Evolutionary conservation across 2,888 invertebrate species (phyloP), one percentile per base, ranked within the genome.

Genomic region (Micoletzkya japonica): DNA sequence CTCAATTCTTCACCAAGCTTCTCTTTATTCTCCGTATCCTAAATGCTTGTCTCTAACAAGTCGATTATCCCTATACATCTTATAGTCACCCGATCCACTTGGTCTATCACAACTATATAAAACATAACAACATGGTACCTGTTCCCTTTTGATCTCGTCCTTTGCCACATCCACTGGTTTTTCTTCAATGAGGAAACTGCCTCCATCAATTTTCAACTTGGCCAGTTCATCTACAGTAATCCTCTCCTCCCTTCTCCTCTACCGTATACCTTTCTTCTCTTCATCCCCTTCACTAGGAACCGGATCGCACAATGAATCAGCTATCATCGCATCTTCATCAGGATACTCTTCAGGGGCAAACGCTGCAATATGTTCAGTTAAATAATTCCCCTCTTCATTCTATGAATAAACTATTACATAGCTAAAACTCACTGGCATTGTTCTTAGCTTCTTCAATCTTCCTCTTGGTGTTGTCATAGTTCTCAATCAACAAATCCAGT

Each of bases 251-350:
- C 64, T 36, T 28, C 52, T 54, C 36, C 34, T 49, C 28, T 14
- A 66, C 24, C 0, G 54, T 54, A 37, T 54, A 54, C 36, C 36
- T 52, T 36, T 66, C 64, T 14, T 37, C 2, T 66, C 64, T 20
- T 63, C 50, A 20, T 4, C 34, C 17, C 37, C 56, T 2, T 30
- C 28, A 17, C 44, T 57, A 2, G 59, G 67, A 7, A 74, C 54
- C 2, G 74, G 72, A 30, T 74, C 73, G 52, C 74, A 74, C 30
- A 71, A 54, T 30, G 44, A 66, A 36, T 56, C 74, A 3, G 72
- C 69, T 20, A 74, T 73, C 26, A 69, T 59, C 2, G 74, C 74
- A 63, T 74, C 74, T 1, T 73, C 74, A 6, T 71, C 61, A 1
- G 74, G 74, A 37, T 74, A 74, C 32, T 74, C 74, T 30, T 61